Percentiles rank a stretch among this genome's conserved stretches.
phyloP scores from a whole-genome alignment of 2,113 vertebrate genomes.

The Pygoscelis antarcticus region DNA sequence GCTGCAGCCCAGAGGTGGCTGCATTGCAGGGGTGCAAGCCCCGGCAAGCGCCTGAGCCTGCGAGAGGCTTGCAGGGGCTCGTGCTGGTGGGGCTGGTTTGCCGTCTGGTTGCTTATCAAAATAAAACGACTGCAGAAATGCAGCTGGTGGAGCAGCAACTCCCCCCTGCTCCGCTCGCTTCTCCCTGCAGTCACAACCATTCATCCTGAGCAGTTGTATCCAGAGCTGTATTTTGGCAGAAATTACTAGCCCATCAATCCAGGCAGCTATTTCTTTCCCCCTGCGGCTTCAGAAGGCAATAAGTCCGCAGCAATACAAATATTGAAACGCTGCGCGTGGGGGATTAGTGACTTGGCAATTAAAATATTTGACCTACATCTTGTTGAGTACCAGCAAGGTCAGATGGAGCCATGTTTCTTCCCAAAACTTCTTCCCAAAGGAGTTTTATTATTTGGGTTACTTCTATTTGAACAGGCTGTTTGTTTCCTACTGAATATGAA shows the following conservation, averaged over 20 bases:
- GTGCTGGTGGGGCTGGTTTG: fast-evolving
- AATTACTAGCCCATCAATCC: constrained; percentile 22
- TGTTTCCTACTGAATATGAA: background rate
- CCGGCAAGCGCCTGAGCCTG: background rate
- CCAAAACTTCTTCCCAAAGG: constrained; percentile 18
- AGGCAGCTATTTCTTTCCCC: background rate
- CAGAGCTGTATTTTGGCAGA: background rate
- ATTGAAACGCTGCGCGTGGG: background rate
- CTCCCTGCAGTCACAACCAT: constrained; percentile 19
- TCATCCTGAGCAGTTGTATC: background rate
- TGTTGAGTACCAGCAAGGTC: background rate
- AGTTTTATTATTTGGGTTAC: background rate
- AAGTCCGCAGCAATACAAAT: background rate
- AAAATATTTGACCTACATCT: constrained; percentile 38
- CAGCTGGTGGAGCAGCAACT: background rate
- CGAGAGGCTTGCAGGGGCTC: background rate
- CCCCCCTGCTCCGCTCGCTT: background rate
- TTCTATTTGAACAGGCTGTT: background rate
- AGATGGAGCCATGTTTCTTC: background rate
- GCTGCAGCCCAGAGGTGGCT: background rate
- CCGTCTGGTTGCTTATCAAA: background rate
- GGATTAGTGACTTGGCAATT: constrained; percentile 42
- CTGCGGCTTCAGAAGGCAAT: background rate
- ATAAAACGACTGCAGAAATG: background rate
- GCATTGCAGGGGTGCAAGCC: background rate